A percentile compares a stretch with the other conserved stretches of the same genome.
phyloP scores from a whole-genome alignment of 1,140 invertebrate species.

The Colletes latitarsis region DNA sequence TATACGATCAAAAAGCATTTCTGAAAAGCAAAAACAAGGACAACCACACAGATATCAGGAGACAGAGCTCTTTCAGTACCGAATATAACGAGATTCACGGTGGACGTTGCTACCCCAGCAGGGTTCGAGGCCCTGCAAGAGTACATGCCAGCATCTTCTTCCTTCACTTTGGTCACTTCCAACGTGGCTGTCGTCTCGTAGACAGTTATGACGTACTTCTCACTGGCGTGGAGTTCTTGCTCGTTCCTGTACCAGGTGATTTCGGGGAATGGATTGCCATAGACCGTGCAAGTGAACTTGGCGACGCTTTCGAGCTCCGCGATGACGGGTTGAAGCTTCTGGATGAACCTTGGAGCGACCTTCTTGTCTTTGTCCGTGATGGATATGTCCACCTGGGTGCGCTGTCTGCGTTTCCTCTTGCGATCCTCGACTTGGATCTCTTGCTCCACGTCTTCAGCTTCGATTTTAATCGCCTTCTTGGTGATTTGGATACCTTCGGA shows the following conservation, averaged over 20 bases:
- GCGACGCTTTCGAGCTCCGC: conserved; percentile 84
- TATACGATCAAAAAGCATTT: no score
- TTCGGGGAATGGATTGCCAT: conserved; percentile 86
- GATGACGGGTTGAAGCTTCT: conserved; percentile 86
- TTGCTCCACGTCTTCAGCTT: no score
- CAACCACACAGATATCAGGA: conserved; percentile 40
- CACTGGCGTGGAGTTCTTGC: conserved; percentile 84
- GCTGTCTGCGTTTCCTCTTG: conserved; percentile 71
- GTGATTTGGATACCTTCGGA: conserved; percentile 4
- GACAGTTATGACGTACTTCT: conserved; percentile 84
- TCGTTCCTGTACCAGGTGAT: conserved; percentile 91
- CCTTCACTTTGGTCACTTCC: conserved; percentile 84
- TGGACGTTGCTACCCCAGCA: conserved; percentile 89
- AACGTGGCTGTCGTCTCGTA: conserved; percentile 85
- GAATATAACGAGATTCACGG: conserved; percentile 87
- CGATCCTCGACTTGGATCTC: conserved; percentile 51
- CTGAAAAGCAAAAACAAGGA: not conserved
- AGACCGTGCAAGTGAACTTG: conserved; percentile 85
- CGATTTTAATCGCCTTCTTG: not conserved
- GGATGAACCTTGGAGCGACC: conserved; percentile 86
- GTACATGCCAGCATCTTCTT: conserved; percentile 89
- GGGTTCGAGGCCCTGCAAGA: conserved; percentile 89
- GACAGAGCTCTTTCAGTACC: conserved; percentile 77
- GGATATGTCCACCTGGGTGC: conserved; percentile 82
- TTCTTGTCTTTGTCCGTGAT: conserved; percentile 78